phyloP scores from a whole-genome alignment of 2,888 invertebrate species.

The Campopleginae sp. region DNA sequence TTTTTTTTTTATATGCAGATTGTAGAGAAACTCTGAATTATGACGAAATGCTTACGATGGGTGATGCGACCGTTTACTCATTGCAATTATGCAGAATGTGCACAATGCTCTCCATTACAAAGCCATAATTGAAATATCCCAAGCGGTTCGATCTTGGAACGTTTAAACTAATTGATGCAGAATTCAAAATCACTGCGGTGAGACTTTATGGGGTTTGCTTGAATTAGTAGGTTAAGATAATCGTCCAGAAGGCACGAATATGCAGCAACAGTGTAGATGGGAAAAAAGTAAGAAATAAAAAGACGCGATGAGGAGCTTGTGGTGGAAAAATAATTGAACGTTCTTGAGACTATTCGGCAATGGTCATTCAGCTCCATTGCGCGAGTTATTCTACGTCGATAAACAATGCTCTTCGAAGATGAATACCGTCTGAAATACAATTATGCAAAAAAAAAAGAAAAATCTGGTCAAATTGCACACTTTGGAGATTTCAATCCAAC shows the following conservation, averaged over 20 bases:
- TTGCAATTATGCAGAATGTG: not conserved
- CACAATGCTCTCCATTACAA: not conserved
- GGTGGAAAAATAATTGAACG: constrained; percentile 79
- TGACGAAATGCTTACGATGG: not conserved
- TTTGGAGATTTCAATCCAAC: constrained; percentile 11
- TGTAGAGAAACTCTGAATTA: not conserved
- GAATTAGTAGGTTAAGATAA: constrained; percentile 80
- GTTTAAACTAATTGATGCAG: constrained; percentile 5
- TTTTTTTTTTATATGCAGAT: too few species aligned
- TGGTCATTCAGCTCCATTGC: constrained; percentile 59
- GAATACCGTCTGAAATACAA: not conserved
- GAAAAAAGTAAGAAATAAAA: not conserved
- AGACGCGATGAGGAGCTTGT: constrained; percentile 73
- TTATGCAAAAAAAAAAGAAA: not conserved
- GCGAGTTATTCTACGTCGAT: constrained; percentile 27
- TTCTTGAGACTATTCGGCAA: constrained; percentile 78
- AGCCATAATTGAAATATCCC: not conserved
- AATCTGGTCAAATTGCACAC: not conserved
- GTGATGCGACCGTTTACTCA: not conserved
- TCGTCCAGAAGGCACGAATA: constrained; percentile 73
- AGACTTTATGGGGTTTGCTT: constrained; percentile 60
- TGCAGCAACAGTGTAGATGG: constrained; percentile 1
- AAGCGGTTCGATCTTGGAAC: not conserved
- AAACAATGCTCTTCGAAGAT: constrained; percentile 43
- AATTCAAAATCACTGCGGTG: constrained; percentile 24